Base-by-base conservation (phyloP, 1,140 invertebrate genomes). In the Tetramorium alpestre region DNA sequence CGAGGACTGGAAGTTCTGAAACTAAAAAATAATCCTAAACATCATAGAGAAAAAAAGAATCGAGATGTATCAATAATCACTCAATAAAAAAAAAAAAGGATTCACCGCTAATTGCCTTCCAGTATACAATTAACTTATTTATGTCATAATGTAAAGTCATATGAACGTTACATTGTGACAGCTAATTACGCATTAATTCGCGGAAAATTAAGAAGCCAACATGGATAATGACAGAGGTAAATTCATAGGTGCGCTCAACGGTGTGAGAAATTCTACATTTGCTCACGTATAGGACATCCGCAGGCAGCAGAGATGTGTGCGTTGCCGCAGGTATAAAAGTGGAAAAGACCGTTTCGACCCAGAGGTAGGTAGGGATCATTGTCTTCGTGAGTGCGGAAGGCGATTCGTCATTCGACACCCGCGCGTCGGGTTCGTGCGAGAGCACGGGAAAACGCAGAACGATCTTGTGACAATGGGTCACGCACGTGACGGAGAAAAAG, bases 261-360 rank as follows among this genome's bases (percentile, higher is more conserved):
- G n/a, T 75, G 69, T 84, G 80, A 84, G 69, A 84, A 75, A 62
- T 7, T 75, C 58, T 51, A 33, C 47, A 62, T 75, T 69, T 54
- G 16, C 22, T 25, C 80, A 73, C 54, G 80, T 54, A 33, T 33
- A 73, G 18, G 58, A 82, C 56, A 5, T 28, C 11, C 22, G 49
- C 49, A 41, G 16, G 44, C 28, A 8, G 51, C 41, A 33, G 28
- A 2, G 3, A 54, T 60, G 22, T 6, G 44, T 56, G 22, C 28
- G 28, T 10, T 33, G 33, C 18, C 11, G 38, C 13, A 54, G 64
- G 13, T 72, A 73, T 10, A 33, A 25, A 60, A 58, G 49, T 22
- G 38, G 25, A 73, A 54, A 60, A 82, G 41, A 73, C 60, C 72
- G 25, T 13, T 73, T 38, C 54, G 8, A 54, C 16, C 3, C 28